Evolutionary conservation across 2,113 vertebrate species (phyloP).

Genomic region (Dicerorhinus sumatrensis): DNA sequence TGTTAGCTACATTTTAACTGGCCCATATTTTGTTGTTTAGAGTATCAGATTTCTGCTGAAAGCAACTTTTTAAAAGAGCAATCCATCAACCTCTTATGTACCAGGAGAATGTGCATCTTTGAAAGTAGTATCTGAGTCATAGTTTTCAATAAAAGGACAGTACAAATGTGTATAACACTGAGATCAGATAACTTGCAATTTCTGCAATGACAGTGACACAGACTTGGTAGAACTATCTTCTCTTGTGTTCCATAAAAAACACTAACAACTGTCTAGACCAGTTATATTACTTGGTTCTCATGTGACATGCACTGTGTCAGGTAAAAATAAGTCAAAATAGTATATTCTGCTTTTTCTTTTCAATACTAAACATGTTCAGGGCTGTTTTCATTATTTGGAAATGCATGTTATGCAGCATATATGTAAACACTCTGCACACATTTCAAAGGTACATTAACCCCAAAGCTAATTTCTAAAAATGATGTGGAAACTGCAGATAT

Average conservation of each 20-base stretch:
- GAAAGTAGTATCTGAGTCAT: neutral
- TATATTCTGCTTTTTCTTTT: neutral
- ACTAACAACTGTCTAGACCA: neutral
- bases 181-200: neutral
- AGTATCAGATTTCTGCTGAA: neutral
- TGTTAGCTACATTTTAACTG: neutral
- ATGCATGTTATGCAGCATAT: neutral
- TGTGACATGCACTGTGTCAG: neutral
- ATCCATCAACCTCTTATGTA: neutral
- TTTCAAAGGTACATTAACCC: neutral
- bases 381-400: neutral
- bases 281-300: neutral
- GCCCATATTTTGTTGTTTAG: neutral
- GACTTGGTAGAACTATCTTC: neutral
- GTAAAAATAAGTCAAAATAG: constrained; percentile 1
- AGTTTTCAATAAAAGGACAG: neutral
- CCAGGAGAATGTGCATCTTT: neutral
- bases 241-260: neutral
- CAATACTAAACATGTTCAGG: neutral
- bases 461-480: neutral
- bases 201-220: neutral
- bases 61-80: neutral
- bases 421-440: neutral
- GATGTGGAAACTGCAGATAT: neutral
- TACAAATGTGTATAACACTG: neutral